Evolutionary conservation across 2,888 invertebrate species (phyloP).

Genomic region (Dugesia japonica): DNA sequence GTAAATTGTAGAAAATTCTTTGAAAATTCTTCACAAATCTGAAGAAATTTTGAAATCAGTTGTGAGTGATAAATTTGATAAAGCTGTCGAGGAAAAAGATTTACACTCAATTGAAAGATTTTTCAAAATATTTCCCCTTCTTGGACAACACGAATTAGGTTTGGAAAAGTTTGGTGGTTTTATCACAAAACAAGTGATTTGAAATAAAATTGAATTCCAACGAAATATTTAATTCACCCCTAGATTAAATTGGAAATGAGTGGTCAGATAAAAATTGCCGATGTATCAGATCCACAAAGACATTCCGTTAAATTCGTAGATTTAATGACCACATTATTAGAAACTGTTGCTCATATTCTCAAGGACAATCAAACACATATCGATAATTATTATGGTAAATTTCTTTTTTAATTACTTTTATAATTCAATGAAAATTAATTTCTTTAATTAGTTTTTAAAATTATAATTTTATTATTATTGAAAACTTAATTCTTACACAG

Average conservation of each 20-base stretch:
- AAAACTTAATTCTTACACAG: too few species aligned
- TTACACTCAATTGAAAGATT: constrained; percentile 75
- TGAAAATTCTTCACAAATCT: constrained; percentile 61
- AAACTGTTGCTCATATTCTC: constrained; percentile 65
- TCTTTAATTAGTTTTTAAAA: too few species aligned
- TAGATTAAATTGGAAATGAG: neutral
- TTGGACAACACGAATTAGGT: constrained; percentile 76
- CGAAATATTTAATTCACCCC: too few species aligned
- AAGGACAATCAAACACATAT: constrained; percentile 74
- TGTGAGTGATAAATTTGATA: constrained; percentile 65
- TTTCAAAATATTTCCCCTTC: constrained; percentile 84
- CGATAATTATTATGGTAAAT: constrained; percentile 66
- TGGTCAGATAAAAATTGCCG: constrained; percentile 20
- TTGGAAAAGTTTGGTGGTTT: constrained; percentile 71
- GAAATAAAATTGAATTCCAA: too few species aligned
- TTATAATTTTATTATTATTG: too few species aligned
- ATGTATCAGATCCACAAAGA: constrained; percentile 28
- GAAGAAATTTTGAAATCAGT: constrained; percentile 58
- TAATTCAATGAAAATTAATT: too few species aligned
- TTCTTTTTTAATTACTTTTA: neutral
- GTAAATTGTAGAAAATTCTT: constrained; percentile 54
- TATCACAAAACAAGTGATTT: constrained; percentile 48
- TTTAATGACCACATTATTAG: constrained; percentile 65
- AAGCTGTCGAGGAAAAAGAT: constrained; percentile 68
- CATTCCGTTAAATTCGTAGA: constrained; percentile 62